Evolutionary conservation across 2,888 invertebrate genomes (phyloP).

Genomic region (Ectemnius continuus): DNA sequence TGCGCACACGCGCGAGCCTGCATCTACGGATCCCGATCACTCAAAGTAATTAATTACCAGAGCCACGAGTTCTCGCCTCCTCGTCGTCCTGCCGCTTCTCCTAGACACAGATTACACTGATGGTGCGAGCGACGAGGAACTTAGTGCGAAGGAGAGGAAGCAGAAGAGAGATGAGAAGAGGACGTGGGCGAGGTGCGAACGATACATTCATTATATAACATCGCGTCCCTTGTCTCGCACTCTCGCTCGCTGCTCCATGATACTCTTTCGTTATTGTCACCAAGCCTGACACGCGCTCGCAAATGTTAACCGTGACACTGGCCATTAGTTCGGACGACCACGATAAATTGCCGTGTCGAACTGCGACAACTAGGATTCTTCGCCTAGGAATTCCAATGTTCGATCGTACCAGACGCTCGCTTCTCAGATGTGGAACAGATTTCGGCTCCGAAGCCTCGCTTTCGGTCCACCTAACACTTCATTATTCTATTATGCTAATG

Average conservation of each 20-base stretch:
- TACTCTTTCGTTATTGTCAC: conserved; percentile 56
- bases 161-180: conserved; percentile 35
- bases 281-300: conserved; percentile 15
- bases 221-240: conserved; percentile 50
- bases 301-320: conserved; percentile 37
- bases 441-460: no score
- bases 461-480: no score
- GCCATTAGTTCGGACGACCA: conserved; percentile 41
- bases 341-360: conserved; percentile 51
- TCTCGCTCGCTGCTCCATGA: conserved; percentile 37
- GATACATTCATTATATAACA: conserved; percentile 70
- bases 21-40: conserved; percentile 64
- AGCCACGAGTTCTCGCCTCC: conserved; percentile 10
- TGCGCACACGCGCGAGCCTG: conserved; percentile 43
- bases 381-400: background rate
- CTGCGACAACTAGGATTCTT: background rate
- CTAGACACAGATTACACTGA: background rate
- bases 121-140: no score
- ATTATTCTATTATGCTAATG: no score
- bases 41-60: conserved; percentile 63
- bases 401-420: background rate
- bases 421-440: no score
- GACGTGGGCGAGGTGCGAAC: conserved; percentile 71
- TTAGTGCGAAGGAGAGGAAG: conserved; percentile 12
- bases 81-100: background rate